Percentiles rank a stretch among this genome's conserved stretches.
Conservation (phyloP, 2,888 invertebrate species). For the Caradrina kadenii region DNA sequence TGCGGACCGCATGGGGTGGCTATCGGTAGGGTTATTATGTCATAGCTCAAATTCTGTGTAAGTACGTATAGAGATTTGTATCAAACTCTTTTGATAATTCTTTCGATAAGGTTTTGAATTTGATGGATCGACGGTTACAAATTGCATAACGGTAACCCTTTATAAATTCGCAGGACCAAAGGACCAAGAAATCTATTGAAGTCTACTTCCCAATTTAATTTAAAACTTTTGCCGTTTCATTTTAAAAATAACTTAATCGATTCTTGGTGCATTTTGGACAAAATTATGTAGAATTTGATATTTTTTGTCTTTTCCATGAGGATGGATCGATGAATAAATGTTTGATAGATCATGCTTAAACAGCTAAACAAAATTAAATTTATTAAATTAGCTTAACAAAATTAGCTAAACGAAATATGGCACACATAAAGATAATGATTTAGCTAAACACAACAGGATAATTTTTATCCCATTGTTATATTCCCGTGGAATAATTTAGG, state of each 20-base stretch:
- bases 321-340: no score
- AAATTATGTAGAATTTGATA: no score
- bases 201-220: neutral
- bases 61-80: conserved; percentile 63
- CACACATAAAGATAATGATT: no score
- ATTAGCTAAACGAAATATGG: no score
- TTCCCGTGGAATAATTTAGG: no score
- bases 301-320: no score
- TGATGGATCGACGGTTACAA: conserved; percentile 54
- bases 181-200: conserved; percentile 17
- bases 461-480: no score
- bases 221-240: neutral
- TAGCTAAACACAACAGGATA: no score
- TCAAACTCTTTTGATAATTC: conserved; percentile 59
- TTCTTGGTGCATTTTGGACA: no score
- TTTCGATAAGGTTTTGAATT: conserved; percentile 51
- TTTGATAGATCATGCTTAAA: no score
- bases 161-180: conserved; percentile 10
- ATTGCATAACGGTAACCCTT: conserved; percentile 26
- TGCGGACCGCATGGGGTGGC: conserved; percentile 68
- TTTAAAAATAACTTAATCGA: neutral
- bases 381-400: no score
- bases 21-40: conserved; percentile 78
- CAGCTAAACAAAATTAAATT: no score
- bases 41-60: conserved; percentile 72